Conservation (phyloP, 2,113 vertebrate genomes). For the Chlamydotis undulata region DNA sequence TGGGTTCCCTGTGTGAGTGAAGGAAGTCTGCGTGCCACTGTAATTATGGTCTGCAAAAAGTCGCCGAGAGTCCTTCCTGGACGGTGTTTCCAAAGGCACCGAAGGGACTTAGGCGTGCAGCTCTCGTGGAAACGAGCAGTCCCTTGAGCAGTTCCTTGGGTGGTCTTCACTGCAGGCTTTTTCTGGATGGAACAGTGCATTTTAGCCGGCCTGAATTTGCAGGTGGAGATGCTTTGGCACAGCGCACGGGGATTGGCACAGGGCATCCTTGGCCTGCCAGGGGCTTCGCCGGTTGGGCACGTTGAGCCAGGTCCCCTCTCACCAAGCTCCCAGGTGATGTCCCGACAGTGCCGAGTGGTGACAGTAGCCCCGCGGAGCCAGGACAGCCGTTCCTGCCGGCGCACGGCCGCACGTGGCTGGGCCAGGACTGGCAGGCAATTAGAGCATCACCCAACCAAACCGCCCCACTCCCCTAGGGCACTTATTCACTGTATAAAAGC, state of each 20-base stretch:
- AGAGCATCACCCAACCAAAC: neutral
- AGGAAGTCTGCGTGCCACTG: neutral
- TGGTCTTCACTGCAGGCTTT: neutral
- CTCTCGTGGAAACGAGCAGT: neutral
- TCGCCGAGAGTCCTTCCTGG: neutral
- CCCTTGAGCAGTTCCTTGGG: neutral
- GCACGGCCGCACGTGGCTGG: neutral
- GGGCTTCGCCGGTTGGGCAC: accelerated
- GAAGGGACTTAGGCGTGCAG: neutral
- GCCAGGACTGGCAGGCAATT: constrained; percentile 30
- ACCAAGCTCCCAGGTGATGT: accelerated
- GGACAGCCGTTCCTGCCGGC: neutral
- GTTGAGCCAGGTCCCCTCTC: neutral
- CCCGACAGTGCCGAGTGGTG: accelerated
- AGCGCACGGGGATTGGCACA: accelerated
- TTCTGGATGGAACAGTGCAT: accelerated
- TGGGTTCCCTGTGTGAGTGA: neutral
- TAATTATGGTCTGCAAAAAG: constrained; percentile 9
- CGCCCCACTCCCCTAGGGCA: constrained; percentile 1
- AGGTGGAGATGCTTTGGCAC: neutral
- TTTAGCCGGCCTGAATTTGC: neutral
- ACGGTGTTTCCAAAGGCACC: neutral
- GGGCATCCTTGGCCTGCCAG: no score
- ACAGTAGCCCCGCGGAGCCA: neutral
- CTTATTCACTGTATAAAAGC: constrained; percentile 47